These are phyloP conservation scores for Nomada hirtipes DNA, from an alignment of 2,888 invertebrate species.

Conservation along the genomic window DNA sequence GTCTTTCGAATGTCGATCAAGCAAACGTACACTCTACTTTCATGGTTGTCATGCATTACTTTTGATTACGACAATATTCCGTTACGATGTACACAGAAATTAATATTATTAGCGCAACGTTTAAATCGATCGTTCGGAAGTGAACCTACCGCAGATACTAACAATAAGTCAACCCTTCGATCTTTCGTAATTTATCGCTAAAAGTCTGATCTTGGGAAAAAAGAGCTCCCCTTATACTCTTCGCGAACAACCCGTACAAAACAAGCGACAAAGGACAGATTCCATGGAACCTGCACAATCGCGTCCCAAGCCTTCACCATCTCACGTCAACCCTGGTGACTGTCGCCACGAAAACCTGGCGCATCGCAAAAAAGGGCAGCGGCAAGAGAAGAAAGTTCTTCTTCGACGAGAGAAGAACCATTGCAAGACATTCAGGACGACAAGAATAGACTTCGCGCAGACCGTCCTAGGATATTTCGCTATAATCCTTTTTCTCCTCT, in stretches of 20 bases:
- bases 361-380: slow-evolving; percentile 19
- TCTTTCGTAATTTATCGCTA: slow-evolving; percentile 2
- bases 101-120: no score
- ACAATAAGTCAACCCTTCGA: not conserved
- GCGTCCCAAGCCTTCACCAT: slow-evolving; percentile 26
- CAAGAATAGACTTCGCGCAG: slow-evolving; percentile 53
- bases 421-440: slow-evolving; percentile 27
- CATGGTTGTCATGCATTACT: no score
- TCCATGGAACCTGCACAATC: slow-evolving; percentile 4
- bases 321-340: slow-evolving; percentile 15
- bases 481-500: not conserved
- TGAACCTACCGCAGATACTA: no score
- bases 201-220: not conserved
- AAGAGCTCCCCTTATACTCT: not conserved
- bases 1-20: no score
- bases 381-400: not conserved
- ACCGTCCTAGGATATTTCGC: slow-evolving; percentile 26
- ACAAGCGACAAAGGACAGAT: slow-evolving; percentile 29
- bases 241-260: not conserved
- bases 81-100: no score
- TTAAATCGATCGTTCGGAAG: no score
- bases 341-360: slow-evolving; percentile 22
- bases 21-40: no score
- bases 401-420: not conserved
- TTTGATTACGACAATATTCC: no score